These are phyloP conservation scores for Microtus oregoni DNA, from an alignment of 2,113 vertebrate genomes.

Conservation along the genomic window DNA sequence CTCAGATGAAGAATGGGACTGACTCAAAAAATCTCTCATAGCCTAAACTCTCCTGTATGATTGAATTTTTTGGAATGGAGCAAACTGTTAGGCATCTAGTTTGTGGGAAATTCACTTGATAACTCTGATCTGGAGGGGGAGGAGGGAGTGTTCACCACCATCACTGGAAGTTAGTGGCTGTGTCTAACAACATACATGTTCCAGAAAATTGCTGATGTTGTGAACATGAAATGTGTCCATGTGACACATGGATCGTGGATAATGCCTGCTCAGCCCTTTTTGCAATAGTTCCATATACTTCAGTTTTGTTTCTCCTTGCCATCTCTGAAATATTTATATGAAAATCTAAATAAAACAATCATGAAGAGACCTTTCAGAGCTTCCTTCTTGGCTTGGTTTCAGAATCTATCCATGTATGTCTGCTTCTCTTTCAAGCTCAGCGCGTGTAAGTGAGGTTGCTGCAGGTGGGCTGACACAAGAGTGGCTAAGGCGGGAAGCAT, in stretches of 20 bases:
- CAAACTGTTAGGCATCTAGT: not conserved
- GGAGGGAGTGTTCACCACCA: not conserved
- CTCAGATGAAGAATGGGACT: not conserved
- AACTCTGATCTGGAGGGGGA: not conserved
- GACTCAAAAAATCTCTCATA: not conserved
- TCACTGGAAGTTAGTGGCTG: not conserved
- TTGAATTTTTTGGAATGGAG: not conserved
- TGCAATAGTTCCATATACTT: too few species aligned
- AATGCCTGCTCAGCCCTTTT: not conserved
- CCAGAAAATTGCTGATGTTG: too few species aligned
- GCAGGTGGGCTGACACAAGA: too few species aligned
- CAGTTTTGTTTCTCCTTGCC: not conserved
- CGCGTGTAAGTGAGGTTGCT: not conserved
- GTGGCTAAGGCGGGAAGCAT: not conserved
- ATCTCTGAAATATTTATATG: not conserved
- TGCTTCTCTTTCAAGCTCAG: not conserved
- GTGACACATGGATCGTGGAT: not conserved
- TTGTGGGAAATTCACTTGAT: not conserved
- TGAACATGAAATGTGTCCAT: too few species aligned
- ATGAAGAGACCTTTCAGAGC: not conserved
- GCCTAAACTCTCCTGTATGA: not conserved
- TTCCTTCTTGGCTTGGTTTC: not conserved
- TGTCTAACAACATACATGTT: too few species aligned
- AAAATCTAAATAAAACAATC: conserved; percentile 13
- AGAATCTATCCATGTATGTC: not conserved